Percentiles rank a stretch among this genome's conserved stretches.
Evolutionary conservation across 2,797 vertebrate species (phyloP).

Genomic region (Neoniphon sammara): DNA sequence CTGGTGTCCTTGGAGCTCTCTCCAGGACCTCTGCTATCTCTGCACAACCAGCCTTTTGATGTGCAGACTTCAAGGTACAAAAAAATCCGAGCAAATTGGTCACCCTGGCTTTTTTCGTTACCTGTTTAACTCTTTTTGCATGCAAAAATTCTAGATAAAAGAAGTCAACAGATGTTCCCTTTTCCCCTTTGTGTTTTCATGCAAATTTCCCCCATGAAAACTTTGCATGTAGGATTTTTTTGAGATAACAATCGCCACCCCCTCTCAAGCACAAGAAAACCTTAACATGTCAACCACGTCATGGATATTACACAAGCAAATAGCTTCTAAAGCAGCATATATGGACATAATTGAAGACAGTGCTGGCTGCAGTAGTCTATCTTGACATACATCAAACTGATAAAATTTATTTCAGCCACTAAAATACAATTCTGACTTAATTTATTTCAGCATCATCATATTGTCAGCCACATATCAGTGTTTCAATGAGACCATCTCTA

Average conservation of each 20-base stretch:
- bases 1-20: slow-evolving; percentile 35
- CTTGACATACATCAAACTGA: slow-evolving; percentile 14
- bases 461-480: slow-evolving; percentile 5
- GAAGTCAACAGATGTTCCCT: slow-evolving; percentile 63
- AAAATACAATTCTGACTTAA: slow-evolving; percentile 1
- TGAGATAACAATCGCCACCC: not conserved
- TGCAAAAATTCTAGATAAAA: slow-evolving; percentile 43
- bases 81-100: slow-evolving; percentile 2
- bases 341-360: not conserved
- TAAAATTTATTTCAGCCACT: too few species aligned
- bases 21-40: slow-evolving; percentile 33
- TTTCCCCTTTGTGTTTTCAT: slow-evolving; percentile 47
- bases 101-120: slow-evolving; percentile 29
- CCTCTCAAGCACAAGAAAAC: too few species aligned
- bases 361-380: not conserved
- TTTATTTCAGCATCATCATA: slow-evolving; percentile 12
- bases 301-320: too few species aligned
- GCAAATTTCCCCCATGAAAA: slow-evolving; percentile 42
- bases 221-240: not conserved
- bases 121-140: slow-evolving; percentile 21
- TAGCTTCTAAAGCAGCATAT: not conserved
- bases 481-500: slow-evolving; percentile 6
- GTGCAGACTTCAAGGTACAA: slow-evolving; percentile 33
- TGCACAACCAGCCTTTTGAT: slow-evolving; percentile 46
- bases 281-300: too few species aligned